Evolutionary conservation across 1,140 invertebrate genomes (phyloP).

Genomic region (Heterodera schachtii): DNA sequence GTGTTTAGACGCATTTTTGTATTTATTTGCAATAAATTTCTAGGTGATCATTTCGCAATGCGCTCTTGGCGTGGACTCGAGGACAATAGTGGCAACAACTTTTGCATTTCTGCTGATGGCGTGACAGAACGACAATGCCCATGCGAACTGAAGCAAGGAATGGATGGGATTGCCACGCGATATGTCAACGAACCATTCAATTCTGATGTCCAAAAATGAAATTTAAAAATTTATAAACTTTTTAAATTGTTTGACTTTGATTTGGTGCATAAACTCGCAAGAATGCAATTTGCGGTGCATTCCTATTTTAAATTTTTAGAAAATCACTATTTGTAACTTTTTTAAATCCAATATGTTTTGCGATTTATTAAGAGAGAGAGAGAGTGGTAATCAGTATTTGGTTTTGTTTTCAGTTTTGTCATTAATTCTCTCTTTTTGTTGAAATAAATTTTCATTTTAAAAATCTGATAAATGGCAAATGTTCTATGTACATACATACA

Average conservation of each 20-base stretch:
- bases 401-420: no score
- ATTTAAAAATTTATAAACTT: background rate
- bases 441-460: no score
- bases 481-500: no score
- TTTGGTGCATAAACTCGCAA: no score
- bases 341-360: no score
- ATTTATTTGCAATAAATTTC: conserved; percentile 9
- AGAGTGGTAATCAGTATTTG: no score
- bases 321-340: no score
- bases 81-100: conserved; percentile 17
- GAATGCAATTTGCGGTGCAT: no score
- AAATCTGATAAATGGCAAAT: no score
- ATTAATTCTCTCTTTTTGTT: no score
- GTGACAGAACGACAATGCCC: background rate
- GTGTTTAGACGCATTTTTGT: conserved; percentile 6
- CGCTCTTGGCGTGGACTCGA: conserved; percentile 55
- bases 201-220: background rate
- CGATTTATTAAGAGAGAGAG: no score
- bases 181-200: conserved; percentile 27
- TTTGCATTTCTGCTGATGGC: background rate
- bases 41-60: conserved; percentile 50
- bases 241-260: background rate
- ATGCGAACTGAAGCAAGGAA: conserved; percentile 38
- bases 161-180: conserved; percentile 40
- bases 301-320: no score